A percentile compares a stretch with the other conserved stretches of the same genome.
Evolutionary conservation across 2,888 invertebrate genomes (phyloP).

Genomic region (Phalera bucephala): DNA sequence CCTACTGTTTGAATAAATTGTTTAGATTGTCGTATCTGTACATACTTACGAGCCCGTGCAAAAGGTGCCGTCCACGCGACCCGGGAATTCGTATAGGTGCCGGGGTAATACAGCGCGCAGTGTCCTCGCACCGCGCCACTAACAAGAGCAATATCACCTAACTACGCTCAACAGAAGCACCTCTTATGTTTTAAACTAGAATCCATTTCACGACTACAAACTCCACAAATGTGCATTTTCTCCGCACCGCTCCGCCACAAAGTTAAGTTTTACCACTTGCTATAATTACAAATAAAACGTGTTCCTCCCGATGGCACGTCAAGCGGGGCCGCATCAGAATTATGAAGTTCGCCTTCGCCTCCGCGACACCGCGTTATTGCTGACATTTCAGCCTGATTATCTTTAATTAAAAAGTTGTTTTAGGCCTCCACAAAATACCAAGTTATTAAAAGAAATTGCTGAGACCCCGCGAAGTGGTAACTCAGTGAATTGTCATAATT

Average conservation of each 20-base stretch:
- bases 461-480: slow-evolving; percentile 62
- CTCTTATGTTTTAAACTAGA: slow-evolving; percentile 75
- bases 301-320: slow-evolving; percentile 59
- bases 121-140: slow-evolving; percentile 12
- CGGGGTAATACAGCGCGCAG: background rate
- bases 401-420: slow-evolving; percentile 79
- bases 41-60: slow-evolving; percentile 36
- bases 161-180: slow-evolving; percentile 63
- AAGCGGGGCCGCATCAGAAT: slow-evolving; percentile 58
- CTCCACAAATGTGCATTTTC: slow-evolving; percentile 71
- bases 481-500: slow-evolving; percentile 71
- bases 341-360: slow-evolving; percentile 63
- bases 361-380: slow-evolving; percentile 67
- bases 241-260: slow-evolving; percentile 55
- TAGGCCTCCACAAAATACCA: slow-evolving; percentile 62
- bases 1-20: slow-evolving; percentile 63
- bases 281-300: slow-evolving; percentile 75
- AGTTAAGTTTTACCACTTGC: slow-evolving; percentile 72
- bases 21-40: slow-evolving; percentile 57
- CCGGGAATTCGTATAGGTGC: slow-evolving; percentile 16
- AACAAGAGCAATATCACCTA: slow-evolving; percentile 73
- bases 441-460: slow-evolving; percentile 75
- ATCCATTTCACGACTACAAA: slow-evolving; percentile 72
- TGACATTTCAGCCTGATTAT: slow-evolving; percentile 72
- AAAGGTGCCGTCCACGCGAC: slow-evolving; percentile 37